Base-by-base conservation (phyloP, 2,888 invertebrate species). In the Peribatodes rhomboidaria region DNA sequence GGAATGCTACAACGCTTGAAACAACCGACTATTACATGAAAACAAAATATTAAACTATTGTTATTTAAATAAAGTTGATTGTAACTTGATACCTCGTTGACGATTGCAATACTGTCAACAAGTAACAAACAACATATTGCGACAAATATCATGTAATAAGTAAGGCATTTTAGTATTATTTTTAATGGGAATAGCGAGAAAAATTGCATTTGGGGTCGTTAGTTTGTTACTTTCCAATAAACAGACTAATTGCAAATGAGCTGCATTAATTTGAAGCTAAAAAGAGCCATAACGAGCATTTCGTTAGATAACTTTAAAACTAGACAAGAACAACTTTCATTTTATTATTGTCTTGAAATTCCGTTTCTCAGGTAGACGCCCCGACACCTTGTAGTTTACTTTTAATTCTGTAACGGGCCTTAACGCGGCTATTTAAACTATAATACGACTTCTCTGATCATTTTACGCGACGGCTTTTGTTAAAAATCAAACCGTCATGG, bases 261-360 rank as follows among this genome's bases (percentile, higher is more conserved):
- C 13, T 62, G 41, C 56, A 50, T 50, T 50, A 50, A 42, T 44
- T 53, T 54, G 22, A 53, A 10, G 7, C 42, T 46, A 59, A 67
- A 65, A 68, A 52, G 58, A 62, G 54, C 49, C 55, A 61, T 61
- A 68, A 50, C 64, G 50, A 68, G 47, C 61, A 56, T 67, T 61
- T 69, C 62, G 68, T 71, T 73, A 75, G 67, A 68, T 77, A 76
- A 77, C 70, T 67, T 70, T 69, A 67, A 76, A 74, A 75, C 72
- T 77, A 80, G 79, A 80, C 76, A 75, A 79, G 77, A 78, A 82
- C 84, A 76, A 80, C 83, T 84, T 83, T 80, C 81, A 74, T 79
- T 77, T 80, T 71, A 74, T 76, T 71, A 70, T 74, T 80, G 73
- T 78, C 75, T 74, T 72, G 47, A 67, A 72, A 80, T 78, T 79